These are phyloP conservation scores for Platichthys flesus DNA, from an alignment of 2,113 vertebrate genomes.

Conservation along the genomic window DNA sequence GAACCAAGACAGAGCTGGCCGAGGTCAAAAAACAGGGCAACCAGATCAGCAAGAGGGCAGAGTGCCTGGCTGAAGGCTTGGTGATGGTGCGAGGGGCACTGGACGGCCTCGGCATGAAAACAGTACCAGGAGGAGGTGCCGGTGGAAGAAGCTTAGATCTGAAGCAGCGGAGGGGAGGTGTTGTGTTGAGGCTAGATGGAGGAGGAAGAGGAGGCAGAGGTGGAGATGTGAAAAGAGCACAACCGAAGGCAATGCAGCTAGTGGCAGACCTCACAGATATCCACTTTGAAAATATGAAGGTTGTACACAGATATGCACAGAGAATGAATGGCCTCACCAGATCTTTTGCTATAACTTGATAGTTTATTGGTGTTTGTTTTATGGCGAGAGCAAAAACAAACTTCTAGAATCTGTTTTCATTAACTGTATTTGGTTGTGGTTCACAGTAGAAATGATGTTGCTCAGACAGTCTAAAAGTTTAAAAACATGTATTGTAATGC, in stretches of 20 bases:
- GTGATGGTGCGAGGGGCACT: constrained; percentile 68
- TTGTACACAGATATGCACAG: constrained; percentile 39
- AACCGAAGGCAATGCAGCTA: constrained; percentile 79
- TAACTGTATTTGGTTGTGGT: neutral
- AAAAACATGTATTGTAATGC: neutral
- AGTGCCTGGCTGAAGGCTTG: constrained; percentile 74
- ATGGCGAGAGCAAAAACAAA: neutral
- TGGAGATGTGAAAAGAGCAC: constrained; percentile 34
- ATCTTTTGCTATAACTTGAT: neutral
- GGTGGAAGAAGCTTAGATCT: constrained; percentile 34
- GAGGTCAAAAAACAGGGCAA: constrained; percentile 66
- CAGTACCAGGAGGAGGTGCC: neutral
- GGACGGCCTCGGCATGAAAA: constrained; percentile 60
- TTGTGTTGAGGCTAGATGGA: constrained; percentile 61
- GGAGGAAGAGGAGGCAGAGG: constrained; percentile 38
- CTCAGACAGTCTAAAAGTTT: no score
- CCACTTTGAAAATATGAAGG: constrained; percentile 75
- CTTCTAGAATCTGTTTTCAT: neutral
- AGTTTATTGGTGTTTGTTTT: neutral
- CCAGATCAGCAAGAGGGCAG: constrained; percentile 62
- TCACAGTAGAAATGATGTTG: neutral
- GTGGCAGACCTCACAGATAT: constrained; percentile 80
- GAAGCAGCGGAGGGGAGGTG: constrained; percentile 58
- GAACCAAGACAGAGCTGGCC: constrained; percentile 61
- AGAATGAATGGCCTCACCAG: neutral